phyloP scores from a whole-genome alignment of 2,113 vertebrate genomes.

The Erythrocebus patas region DNA sequence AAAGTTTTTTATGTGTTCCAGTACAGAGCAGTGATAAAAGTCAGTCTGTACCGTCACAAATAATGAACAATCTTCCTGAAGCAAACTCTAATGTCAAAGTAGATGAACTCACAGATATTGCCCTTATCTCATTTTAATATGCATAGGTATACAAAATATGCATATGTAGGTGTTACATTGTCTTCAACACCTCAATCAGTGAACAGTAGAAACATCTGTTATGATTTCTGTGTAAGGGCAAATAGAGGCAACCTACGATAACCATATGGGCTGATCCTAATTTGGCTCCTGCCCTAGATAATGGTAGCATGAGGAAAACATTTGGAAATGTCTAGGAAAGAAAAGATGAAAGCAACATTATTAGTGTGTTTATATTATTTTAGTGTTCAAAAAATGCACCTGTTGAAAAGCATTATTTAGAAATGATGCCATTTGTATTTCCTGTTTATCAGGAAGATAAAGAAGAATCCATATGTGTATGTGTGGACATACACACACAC shows the following conservation, averaged over 20 bases:
- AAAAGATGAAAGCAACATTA: neutral
- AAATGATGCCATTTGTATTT: neutral
- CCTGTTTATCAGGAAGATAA: neutral
- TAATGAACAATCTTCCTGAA: neutral
- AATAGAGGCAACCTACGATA: neutral
- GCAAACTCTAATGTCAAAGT: neutral
- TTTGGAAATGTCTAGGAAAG: neutral
- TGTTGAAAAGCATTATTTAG: neutral
- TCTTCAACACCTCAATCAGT: neutral
- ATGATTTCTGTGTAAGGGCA: neutral
- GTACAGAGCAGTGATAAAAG: neutral
- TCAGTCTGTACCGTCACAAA: neutral
- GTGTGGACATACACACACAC: neutral
- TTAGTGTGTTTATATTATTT: neutral
- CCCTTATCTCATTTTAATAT: neutral
- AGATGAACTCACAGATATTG: neutral
- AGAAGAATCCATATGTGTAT: neutral
- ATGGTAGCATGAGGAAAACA: neutral
- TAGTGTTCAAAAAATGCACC: neutral
- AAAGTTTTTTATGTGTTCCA: neutral
- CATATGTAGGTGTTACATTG: neutral
- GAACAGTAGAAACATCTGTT: neutral
- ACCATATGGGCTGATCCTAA: neutral
- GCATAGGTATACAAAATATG: accelerated
- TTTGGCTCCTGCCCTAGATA: neutral